These are phyloP conservation scores for Neostethus bicornis DNA, from an alignment of 2,797 vertebrate genomes.

Conservation along the genomic window DNA sequence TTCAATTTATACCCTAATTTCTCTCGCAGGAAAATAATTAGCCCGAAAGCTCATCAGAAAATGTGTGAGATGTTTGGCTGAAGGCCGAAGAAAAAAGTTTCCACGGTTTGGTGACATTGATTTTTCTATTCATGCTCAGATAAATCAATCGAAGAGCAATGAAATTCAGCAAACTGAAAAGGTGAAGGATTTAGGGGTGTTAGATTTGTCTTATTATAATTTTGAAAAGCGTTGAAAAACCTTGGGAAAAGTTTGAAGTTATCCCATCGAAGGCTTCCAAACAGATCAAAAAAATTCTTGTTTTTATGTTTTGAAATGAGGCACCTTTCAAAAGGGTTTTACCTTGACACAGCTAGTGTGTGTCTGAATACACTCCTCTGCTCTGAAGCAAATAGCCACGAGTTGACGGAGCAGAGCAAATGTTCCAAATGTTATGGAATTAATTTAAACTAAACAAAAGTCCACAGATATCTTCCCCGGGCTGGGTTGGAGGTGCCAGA, in stretches of 20 bases:
- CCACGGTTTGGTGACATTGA: constrained; percentile 65
- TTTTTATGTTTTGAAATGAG: background rate
- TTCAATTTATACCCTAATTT: constrained; percentile 66
- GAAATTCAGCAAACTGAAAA: constrained; percentile 42
- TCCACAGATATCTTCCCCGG: constrained; percentile 23
- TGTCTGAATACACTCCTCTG: background rate
- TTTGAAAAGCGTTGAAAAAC: constrained; percentile 17
- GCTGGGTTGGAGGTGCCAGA: constrained; percentile 38
- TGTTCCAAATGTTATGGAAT: constrained; percentile 47
- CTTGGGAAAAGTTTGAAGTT: constrained; percentile 28
- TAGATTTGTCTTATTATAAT: constrained; percentile 41
- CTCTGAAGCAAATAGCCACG: constrained; percentile 6
- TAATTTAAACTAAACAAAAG: constrained; percentile 40
- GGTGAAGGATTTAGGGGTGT: constrained; percentile 47
- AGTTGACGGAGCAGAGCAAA: constrained; percentile 7
- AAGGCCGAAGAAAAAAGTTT: constrained; percentile 53
- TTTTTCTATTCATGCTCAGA: constrained; percentile 53
- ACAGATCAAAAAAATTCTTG: background rate
- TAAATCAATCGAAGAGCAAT: constrained; percentile 48
- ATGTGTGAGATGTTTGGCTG: constrained; percentile 47
- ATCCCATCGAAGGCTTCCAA: background rate
- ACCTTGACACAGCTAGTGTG: constrained; percentile 8
- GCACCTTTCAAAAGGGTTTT: constrained; percentile 13
- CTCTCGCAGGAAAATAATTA: constrained; percentile 58
- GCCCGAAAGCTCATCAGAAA: constrained; percentile 61